phyloP scores from a whole-genome alignment of 2,797 vertebrate genomes.

The Helostoma temminkii region DNA sequence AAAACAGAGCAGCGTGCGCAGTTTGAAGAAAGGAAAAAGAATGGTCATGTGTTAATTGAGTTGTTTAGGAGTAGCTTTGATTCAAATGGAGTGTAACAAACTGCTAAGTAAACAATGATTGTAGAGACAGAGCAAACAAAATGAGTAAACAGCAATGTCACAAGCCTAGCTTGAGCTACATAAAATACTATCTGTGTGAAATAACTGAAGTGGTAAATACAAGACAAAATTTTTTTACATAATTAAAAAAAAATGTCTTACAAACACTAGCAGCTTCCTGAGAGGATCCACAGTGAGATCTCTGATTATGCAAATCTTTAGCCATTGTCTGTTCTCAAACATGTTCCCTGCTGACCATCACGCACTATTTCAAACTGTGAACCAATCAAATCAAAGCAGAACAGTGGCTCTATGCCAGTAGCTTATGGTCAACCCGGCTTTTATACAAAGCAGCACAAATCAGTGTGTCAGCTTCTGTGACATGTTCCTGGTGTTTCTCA shows the following conservation, averaged over 20 bases:
- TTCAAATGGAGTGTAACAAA: conserved; percentile 42
- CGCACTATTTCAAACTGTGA: conserved; percentile 41
- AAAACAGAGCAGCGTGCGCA: conserved; percentile 18
- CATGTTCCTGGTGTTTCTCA: conserved; percentile 32
- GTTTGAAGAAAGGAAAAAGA: conserved; percentile 8
- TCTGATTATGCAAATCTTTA: conserved; percentile 26
- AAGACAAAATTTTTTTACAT: not conserved
- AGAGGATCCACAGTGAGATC: conserved; percentile 5
- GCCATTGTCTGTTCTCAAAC: conserved; percentile 14
- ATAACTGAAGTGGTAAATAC: not conserved
- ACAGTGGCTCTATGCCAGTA: conserved; percentile 24
- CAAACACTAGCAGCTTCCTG: not conserved
- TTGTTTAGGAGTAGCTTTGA: conserved; percentile 32
- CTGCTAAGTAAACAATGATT: conserved; percentile 21
- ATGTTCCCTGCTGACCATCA: conserved; percentile 26
- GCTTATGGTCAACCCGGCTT: conserved; percentile 37
- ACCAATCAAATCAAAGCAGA: conserved; percentile 52
- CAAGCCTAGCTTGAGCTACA: not conserved
- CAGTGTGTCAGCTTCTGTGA: conserved; percentile 25
- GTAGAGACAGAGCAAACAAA: conserved; percentile 14
- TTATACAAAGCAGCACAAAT: conserved; percentile 37
- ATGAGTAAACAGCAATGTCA: conserved; percentile 16
- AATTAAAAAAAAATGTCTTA: not conserved
- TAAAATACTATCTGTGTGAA: not conserved
- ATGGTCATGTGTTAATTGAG: conserved; percentile 8